Conservation (phyloP, 2,888 invertebrate genomes). For the Shargacucullia verbasci region DNA sequence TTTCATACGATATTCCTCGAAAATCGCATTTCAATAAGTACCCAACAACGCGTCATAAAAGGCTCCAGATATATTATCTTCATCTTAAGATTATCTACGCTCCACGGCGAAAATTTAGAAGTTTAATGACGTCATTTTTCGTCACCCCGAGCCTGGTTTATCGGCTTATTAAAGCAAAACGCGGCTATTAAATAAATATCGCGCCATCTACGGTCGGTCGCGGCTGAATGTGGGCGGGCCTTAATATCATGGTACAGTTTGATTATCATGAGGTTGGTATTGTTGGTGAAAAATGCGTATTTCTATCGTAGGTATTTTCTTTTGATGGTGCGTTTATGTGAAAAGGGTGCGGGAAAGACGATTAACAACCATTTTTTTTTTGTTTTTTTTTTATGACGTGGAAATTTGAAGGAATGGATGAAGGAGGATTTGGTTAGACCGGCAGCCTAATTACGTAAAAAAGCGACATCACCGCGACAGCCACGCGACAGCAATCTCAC, state of each 20-base stretch:
- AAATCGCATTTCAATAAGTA: conserved; percentile 42
- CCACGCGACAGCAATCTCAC: no score
- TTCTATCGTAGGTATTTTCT: conserved; percentile 6
- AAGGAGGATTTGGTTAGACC: no score
- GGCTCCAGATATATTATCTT: conserved; percentile 47
- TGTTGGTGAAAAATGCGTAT: conserved; percentile 31
- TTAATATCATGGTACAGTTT: conserved; percentile 26
- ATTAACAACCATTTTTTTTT: no score
- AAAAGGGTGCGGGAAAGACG: no score
- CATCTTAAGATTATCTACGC: conserved; percentile 57
- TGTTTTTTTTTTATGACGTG: no score
- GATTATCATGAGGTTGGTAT: conserved; percentile 30
- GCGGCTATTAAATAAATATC: conserved; percentile 75
- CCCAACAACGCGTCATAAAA: conserved; percentile 51
- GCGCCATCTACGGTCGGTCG: conserved; percentile 52
- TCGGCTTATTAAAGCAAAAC: conserved; percentile 76
- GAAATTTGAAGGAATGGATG: no score
- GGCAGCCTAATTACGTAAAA: no score
- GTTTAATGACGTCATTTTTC: conserved; percentile 80
- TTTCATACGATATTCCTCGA: background rate
- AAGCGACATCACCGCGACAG: no score
- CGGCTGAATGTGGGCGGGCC: conserved; percentile 28
- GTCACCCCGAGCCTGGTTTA: conserved; percentile 73
- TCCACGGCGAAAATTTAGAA: conserved; percentile 67
- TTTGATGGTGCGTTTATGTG: no score